Evolutionary conservation across 2,113 vertebrate species (phyloP).

Genomic region (Anhinga rufa): DNA sequence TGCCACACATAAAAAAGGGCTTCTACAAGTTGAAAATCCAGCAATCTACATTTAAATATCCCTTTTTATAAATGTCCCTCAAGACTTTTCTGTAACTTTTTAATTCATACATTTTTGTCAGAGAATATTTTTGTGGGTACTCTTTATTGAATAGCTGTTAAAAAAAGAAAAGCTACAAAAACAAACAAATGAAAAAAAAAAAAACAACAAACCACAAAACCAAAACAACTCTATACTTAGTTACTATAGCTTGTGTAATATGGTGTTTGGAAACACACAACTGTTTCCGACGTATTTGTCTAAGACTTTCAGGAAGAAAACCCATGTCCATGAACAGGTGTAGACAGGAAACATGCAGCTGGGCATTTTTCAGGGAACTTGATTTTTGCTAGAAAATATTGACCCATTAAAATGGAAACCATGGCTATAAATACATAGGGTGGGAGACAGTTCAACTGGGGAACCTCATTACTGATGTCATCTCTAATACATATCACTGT

Average conservation of each 20-base stretch:
- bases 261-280: neutral
- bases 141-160: neutral
- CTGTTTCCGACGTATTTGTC: neutral
- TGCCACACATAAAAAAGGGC: neutral
- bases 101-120: neutral
- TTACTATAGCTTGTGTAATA: neutral
- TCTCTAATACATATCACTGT: neutral
- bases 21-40: neutral
- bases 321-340: neutral
- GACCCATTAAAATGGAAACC: neutral
- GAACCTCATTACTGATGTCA: slow-evolving; percentile 6
- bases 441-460: neutral
- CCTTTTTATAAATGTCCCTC: neutral
- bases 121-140: neutral
- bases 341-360: neutral
- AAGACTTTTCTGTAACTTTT: neutral
- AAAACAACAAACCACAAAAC: too few species aligned
- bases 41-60: neutral
- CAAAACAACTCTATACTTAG: too few species aligned
- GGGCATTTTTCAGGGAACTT: neutral
- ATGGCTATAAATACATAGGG: neutral
- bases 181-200: too few species aligned
- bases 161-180: too few species aligned
- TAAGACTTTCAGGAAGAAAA: neutral
- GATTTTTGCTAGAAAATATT: neutral